Evolutionary conservation across 92 coral and sea anemone genomes (phyloP).

Genomic region (Pocillopora meandrina): DNA sequence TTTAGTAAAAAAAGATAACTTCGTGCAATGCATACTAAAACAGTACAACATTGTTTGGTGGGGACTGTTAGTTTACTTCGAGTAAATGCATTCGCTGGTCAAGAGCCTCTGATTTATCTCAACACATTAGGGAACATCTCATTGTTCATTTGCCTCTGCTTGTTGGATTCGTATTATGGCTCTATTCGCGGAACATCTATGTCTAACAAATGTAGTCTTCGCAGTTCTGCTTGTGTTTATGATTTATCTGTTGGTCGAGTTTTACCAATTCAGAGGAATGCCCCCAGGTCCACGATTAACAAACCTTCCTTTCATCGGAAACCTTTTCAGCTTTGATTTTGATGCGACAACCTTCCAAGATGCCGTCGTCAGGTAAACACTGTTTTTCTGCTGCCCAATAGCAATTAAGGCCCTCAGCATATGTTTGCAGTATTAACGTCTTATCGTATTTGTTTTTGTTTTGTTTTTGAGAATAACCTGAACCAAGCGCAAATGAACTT

Average conservation of each 20-base stretch:
- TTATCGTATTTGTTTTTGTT: too few species aligned
- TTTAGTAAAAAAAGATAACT: too few species aligned
- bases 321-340: constrained; percentile 31
- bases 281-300: constrained; percentile 60
- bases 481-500: too few species aligned
- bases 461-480: too few species aligned
- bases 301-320: constrained; percentile 47
- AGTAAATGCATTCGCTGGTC: too few species aligned
- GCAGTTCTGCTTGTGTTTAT: constrained; percentile 6
- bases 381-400: neutral
- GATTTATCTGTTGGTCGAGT: constrained; percentile 10
- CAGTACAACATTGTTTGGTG: too few species aligned
- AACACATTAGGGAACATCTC: too few species aligned
- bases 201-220: neutral
- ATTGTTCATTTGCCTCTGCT: too few species aligned
- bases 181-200: neutral
- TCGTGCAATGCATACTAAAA: too few species aligned
- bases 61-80: too few species aligned
- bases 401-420: neutral
- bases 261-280: constrained; percentile 57
- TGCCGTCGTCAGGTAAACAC: neutral
- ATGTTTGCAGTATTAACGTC: neutral
- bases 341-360: constrained; percentile 1
- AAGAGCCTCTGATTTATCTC: too few species aligned
- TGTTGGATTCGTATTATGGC: neutral